Conservation (phyloP, 2,888 invertebrate genomes). For the Chironomus riparius region DNA sequence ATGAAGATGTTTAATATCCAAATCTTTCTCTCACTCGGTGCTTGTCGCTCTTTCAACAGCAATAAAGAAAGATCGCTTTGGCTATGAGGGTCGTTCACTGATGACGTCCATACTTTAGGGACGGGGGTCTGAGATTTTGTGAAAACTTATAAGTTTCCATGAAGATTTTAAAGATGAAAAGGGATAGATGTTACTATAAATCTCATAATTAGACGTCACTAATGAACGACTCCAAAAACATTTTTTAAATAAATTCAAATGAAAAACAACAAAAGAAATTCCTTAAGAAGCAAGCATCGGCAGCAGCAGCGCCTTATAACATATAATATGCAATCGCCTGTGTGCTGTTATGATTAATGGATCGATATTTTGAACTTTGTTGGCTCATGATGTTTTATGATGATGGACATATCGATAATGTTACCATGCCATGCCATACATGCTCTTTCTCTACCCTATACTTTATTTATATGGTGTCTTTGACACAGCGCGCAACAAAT, state of each 20-base stretch:
- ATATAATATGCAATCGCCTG: not conserved
- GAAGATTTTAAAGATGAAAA: too few relatives aligned
- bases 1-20: slow-evolving; percentile 21
- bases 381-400: slow-evolving; percentile 6
- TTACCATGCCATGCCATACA: not conserved
- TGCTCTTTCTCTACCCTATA: too few relatives aligned
- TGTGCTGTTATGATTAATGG: slow-evolving; percentile 15
- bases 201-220: too few relatives aligned
- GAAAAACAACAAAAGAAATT: slow-evolving; percentile 18
- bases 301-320: slow-evolving; percentile 3
- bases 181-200: too few relatives aligned
- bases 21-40: not conserved
- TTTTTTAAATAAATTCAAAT: not conserved
- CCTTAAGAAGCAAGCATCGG: not conserved
- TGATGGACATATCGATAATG: slow-evolving; percentile 10
- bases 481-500: slow-evolving; percentile 7
- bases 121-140: too few relatives aligned
- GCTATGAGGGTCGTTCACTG: too few relatives aligned
- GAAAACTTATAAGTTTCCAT: too few relatives aligned
- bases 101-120: too few relatives aligned
- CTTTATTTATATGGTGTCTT: slow-evolving; percentile 1
- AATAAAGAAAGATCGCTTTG: not conserved
- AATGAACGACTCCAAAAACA: too few relatives aligned
- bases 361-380: slow-evolving; percentile 17
- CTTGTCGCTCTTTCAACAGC: not conserved